Evolutionary conservation across 2,113 vertebrate genomes (phyloP).

Genomic region (Zosterops borbonicus): DNA sequence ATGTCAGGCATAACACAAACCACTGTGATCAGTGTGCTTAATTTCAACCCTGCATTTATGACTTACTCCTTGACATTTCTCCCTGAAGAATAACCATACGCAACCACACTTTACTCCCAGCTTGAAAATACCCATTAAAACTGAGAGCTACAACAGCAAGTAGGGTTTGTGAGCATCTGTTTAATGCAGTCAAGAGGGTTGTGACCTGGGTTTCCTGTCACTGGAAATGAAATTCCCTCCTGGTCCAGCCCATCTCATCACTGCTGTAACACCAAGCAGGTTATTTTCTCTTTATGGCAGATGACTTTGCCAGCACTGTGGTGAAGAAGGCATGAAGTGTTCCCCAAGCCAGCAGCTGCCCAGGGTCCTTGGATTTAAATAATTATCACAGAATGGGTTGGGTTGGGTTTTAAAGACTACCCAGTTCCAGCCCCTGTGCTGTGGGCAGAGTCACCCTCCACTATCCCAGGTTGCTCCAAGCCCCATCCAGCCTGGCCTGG

Average conservation of each 20-base stretch:
- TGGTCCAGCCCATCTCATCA: not conserved
- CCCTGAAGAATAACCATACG: not conserved
- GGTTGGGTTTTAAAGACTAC: not conserved
- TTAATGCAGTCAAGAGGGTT: not conserved
- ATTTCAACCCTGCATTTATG: not conserved
- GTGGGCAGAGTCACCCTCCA: not conserved
- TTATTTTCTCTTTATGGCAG: not conserved
- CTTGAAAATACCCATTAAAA: constrained; percentile 10
- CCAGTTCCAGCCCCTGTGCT: not conserved
- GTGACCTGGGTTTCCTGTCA: not conserved
- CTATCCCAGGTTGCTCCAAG: not conserved
- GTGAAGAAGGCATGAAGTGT: not conserved
- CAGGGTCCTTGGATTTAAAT: not conserved
- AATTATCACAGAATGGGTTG: not conserved
- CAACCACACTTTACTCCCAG: not conserved
- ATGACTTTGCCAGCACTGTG: not conserved
- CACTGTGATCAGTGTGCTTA: not conserved
- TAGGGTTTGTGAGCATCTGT: not conserved
- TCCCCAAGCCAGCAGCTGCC: not conserved
- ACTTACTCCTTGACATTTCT: not conserved
- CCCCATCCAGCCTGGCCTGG: rapidly evolving
- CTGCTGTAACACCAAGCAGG: not conserved
- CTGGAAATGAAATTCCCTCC: not conserved
- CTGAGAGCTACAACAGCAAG: not conserved
- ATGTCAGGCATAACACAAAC: not conserved